Evolutionary conservation across 2,113 vertebrate species (phyloP).

Genomic region (Epinephelus cyanopodus): DNA sequence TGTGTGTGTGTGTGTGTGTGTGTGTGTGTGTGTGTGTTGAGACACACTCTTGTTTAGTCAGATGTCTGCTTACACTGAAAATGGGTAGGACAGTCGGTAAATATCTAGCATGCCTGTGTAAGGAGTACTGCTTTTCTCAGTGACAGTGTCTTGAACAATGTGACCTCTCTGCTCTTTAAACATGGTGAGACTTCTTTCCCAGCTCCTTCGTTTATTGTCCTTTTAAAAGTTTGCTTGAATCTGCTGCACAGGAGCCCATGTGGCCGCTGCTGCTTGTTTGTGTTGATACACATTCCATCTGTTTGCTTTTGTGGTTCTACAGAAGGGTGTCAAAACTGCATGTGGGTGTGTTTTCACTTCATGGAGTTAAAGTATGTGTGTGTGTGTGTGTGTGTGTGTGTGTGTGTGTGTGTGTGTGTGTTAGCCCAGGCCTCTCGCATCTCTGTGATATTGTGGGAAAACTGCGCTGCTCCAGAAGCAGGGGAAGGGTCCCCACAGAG

Average conservation of each 20-base stretch:
- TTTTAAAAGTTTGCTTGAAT: background rate
- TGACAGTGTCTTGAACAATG: conserved; percentile 25
- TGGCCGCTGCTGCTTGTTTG: conserved; percentile 3
- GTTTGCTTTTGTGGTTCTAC: conserved; percentile 48
- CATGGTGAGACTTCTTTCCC: background rate
- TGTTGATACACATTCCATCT: conserved; percentile 18
- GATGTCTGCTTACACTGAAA: conserved; percentile 51
- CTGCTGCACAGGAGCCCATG: background rate
- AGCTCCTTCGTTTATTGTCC: background rate
- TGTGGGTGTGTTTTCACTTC: conserved; percentile 50
- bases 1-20: conserved; percentile 39
- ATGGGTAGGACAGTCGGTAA: conserved; percentile 33
- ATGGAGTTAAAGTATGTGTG: conserved; percentile 6
- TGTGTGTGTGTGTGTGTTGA: conserved; percentile 45
- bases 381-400: conserved; percentile 11
- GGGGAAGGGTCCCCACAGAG: background rate
- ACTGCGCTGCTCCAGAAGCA: conserved; percentile 15
- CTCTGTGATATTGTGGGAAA: conserved; percentile 65
- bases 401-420: conserved; percentile 8
- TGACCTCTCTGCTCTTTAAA: background rate
- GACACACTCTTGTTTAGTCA: conserved; percentile 51
- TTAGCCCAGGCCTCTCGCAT: conserved; percentile 44
- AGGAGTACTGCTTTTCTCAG: conserved; percentile 32
- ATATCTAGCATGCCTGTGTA: conserved; percentile 46
- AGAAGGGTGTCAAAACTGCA: conserved; percentile 56